A percentile compares a stretch with the other conserved stretches of the same genome.
These are phyloP conservation scores for Rhaphigaster nebulosa DNA, from an alignment of 2,888 invertebrate genomes.

Conservation along the genomic window DNA sequence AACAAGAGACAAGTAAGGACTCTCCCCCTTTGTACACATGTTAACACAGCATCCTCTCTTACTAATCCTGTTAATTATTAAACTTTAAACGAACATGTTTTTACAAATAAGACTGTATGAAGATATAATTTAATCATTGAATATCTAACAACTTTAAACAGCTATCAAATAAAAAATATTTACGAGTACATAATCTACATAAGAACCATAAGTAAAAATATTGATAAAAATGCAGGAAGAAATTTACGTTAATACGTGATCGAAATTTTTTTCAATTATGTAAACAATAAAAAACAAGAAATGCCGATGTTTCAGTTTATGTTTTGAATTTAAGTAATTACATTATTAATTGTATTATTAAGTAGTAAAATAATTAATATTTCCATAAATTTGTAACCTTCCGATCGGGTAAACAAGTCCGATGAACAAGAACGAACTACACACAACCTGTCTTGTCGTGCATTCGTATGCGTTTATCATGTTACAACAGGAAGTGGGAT, in stretches of 20 bases:
- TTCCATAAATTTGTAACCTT: not conserved
- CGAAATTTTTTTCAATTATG: not conserved
- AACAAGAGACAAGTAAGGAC: conserved; percentile 40
- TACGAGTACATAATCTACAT: not conserved
- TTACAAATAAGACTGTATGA: not conserved
- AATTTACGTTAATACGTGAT: not conserved
- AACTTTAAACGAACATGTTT: not conserved
- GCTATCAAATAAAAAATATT: not conserved
- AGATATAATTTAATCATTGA: not conserved
- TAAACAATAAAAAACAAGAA: not conserved
- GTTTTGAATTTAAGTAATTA: not conserved
- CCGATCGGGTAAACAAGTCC: not conserved
- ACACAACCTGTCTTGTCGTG: not conserved
- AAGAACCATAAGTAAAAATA: not conserved
- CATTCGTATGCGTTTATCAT: not conserved
- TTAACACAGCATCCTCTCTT: conserved; percentile 17
- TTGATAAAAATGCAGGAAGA: not conserved
- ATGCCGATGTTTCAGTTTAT: not conserved
- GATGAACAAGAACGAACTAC: not conserved
- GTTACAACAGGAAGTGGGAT: not conserved
- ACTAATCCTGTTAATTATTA: not conserved
- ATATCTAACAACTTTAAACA: not conserved
- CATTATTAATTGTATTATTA: not conserved
- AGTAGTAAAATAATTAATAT: not conserved
- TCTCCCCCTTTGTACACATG: not conserved